These are phyloP conservation scores for Hofmannophila pseudospretella DNA, from an alignment of 2,888 invertebrate genomes.

Conservation along the genomic window DNA sequence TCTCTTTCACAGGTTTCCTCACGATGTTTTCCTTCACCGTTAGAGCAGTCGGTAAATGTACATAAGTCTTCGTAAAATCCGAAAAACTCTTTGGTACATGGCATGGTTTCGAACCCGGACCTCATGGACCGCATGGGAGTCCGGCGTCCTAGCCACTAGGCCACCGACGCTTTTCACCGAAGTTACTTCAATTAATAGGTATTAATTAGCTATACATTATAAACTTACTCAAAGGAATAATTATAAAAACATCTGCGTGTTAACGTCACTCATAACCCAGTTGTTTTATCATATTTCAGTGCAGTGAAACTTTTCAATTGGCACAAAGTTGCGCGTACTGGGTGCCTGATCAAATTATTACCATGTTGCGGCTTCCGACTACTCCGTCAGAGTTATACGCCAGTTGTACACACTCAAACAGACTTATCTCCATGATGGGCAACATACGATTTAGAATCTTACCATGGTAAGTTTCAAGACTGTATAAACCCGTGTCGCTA, in stretches of 20 bases:
- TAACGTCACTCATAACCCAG: conserved; percentile 36
- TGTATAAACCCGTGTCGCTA: not conserved
- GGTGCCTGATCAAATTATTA: conserved; percentile 73
- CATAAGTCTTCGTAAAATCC: too few relatives aligned
- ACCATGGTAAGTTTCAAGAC: conserved; percentile 6
- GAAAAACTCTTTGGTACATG: too few relatives aligned
- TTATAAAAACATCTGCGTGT: not conserved
- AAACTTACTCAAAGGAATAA: too few relatives aligned
- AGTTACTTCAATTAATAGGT: too few relatives aligned
- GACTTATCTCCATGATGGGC: conserved; percentile 25
- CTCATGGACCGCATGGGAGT: too few relatives aligned
- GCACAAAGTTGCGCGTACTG: conserved; percentile 55
- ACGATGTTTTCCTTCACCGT: too few relatives aligned
- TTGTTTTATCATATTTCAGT: conserved; percentile 49
- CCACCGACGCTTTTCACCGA: too few relatives aligned
- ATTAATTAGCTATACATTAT: too few relatives aligned
- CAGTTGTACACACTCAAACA: conserved; percentile 26
- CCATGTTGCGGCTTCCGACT: conserved; percentile 59
- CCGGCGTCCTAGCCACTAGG: too few relatives aligned
- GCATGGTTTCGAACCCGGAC: too few relatives aligned
- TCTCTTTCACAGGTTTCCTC: too few relatives aligned
- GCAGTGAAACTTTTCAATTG: conserved; percentile 66
- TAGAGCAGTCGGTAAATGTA: too few relatives aligned
- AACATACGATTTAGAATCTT: conserved; percentile 19
- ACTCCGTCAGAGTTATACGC: conserved; percentile 39